phyloP scores from a whole-genome alignment of 2,888 invertebrate genomes.

The Subacronicta megacephala region DNA sequence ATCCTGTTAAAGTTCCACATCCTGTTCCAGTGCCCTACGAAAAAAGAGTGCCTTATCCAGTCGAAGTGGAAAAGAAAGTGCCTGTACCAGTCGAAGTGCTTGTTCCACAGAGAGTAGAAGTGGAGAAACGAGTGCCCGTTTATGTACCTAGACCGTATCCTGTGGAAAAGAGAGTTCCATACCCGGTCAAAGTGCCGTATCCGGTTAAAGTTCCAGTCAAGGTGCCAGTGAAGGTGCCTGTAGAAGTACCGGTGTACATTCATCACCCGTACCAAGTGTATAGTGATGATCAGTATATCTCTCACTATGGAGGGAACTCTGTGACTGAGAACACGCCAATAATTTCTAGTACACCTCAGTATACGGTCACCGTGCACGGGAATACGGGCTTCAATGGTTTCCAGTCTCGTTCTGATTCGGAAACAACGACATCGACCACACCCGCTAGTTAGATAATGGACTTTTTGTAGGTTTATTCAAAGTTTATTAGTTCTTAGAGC shows the following conservation, averaged over 20 bases:
- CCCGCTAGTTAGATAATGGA: constrained; percentile 48
- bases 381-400: constrained; percentile 75
- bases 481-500: constrained; percentile 40
- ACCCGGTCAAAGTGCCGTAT: constrained; percentile 80
- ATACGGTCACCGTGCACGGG: constrained; percentile 74
- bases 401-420: constrained; percentile 74
- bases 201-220: constrained; percentile 75
- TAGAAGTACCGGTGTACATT: constrained; percentile 76
- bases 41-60: constrained; percentile 82
- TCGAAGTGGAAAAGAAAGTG: constrained; percentile 85
- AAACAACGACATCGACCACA: constrained; percentile 53
- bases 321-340: constrained; percentile 34
- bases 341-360: constrained; percentile 52
- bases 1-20: constrained; percentile 87
- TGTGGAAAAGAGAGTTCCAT: constrained; percentile 74
- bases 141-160: constrained; percentile 78
- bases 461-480: constrained; percentile 46
- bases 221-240: constrained; percentile 68
- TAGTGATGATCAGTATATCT: constrained; percentile 53
- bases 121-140: constrained; percentile 71
- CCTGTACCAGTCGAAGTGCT: constrained; percentile 79
- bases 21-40: constrained; percentile 86
- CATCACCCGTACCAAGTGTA: constrained; percentile 71
- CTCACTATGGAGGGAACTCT: constrained; percentile 21
- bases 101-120: constrained; percentile 62